A percentile compares a stretch with the other conserved stretches of the same genome.
phyloP scores from a whole-genome alignment of 2,797 vertebrate genomes.

The Todus mexicanus region DNA sequence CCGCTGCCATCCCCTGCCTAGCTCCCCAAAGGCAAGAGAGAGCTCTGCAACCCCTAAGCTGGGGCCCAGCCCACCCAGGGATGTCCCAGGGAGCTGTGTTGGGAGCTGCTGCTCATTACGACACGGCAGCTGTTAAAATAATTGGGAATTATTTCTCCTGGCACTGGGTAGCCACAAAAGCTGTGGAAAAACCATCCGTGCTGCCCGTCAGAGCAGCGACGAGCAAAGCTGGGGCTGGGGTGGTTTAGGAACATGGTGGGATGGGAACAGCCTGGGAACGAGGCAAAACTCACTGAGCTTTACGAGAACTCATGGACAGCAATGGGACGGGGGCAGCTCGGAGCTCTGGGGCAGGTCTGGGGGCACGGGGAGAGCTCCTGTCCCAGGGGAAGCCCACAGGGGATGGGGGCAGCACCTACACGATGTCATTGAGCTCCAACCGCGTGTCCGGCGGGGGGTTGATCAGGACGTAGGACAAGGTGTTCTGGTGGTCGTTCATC shows the following conservation, averaged over 20 bases:
- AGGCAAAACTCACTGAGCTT: rapidly evolving
- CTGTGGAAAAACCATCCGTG: rapidly evolving
- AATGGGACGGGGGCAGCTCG: rapidly evolving
- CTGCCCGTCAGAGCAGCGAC: background rate
- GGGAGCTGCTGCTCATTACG: background rate
- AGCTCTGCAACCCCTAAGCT: background rate
- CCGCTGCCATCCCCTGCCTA: rapidly evolving
- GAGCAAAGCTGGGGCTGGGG: background rate
- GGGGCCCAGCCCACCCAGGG: background rate
- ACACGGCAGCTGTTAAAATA: rapidly evolving
- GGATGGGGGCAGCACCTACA: slow-evolving; percentile 75
- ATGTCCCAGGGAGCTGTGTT: rapidly evolving
- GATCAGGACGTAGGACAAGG: slow-evolving; percentile 95
- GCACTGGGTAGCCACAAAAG: background rate
- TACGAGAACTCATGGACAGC: background rate
- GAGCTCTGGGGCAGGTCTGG: rapidly evolving
- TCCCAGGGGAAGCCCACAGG: background rate
- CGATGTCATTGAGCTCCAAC: slow-evolving; percentile 93
- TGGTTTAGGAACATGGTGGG: rapidly evolving
- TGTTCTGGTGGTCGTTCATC: slow-evolving; percentile 99
- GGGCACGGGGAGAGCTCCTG: background rate
- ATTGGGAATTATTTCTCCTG: background rate
- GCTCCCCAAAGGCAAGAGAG: background rate
- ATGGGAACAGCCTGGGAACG: background rate
- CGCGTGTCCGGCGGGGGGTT: slow-evolving; percentile 94